Evolutionary conservation across 1,140 invertebrate species (phyloP), one percentile per base, ranked within the genome.

Genomic region (Anoplolepis gracilipes): DNA sequence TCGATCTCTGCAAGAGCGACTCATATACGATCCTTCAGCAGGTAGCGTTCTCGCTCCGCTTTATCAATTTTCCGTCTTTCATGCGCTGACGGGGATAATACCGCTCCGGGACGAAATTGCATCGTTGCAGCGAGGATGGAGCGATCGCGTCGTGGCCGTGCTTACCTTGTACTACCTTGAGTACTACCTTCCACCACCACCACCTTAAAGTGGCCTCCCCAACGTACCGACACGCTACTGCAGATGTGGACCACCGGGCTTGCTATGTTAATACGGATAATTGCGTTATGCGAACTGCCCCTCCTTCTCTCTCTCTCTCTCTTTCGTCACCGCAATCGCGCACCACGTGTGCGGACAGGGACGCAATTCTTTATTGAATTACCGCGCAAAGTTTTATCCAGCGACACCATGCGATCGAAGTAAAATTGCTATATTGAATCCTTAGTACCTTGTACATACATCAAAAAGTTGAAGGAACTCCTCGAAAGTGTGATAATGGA

Each of bases 181-280:
- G 25, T 30, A 49, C 10, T 57, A 42, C 39, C n/a, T n/a, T n/a
- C n/a, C 39, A 62, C 76, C 13, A 53, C 61, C 30, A 62, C 46
- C 28, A 39, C 49, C 36, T 42, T 61, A 59, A 73, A 82, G 67
- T 73, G 53, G 59, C 59, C 53, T 25, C 11, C 46, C 65, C 49
- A 42, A 57, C 53, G 78, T 70, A 36, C 33, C 53, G 65, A 36
- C 36, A 72, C 65, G 78, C 78, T 59, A 73, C 67, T 28, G 65
- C 39, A 49, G 46, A 81, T 57, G 78, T 36, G 81, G 88, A 90
- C 90, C 88, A 91, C 90, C 90, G 64, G 75, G 87, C 59, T 76
- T n/a, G 88, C 87, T 88, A 91, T 91, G 88, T 91, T 91, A 91
- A 91, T 91, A 90, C 85, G 82, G 87, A 91, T 91, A 91, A 91